Evolutionary conservation across 2,113 vertebrate species (phyloP), one percentile per base, ranked within the genome.

Genomic region (Corythornis cristatus): DNA sequence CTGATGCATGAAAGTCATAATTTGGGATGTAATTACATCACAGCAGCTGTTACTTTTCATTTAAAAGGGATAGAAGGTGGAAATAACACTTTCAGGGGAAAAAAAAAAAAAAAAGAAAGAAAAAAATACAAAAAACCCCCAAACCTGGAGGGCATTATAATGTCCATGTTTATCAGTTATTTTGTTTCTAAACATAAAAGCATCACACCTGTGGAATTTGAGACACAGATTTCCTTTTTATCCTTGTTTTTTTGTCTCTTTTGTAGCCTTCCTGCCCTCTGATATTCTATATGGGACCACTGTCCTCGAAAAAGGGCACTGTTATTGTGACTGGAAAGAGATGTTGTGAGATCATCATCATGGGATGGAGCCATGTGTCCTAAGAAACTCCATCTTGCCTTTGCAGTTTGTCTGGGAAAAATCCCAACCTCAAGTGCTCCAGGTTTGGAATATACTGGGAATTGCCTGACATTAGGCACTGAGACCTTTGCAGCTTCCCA

Each of bases 291-390:
- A 28, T 6, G 13, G 33, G 43, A 42, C 20, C n/a, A 15, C 20
- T 14, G 31, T 14, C 15, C 57, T 42, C 5, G 18, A 60, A 62
- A 50, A 40, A 62, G 8, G 22, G 9, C 19, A 37, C n/a, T 31
- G 9, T 48, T 54, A 4, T 21, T 20, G 53, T 29, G 15, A 2
- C 62, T 15, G 7, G 42, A 33, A 33, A 33, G 33, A 66, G 25
- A 10, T 14, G 31, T 28, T 46, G 23, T 0, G 1, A 51, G 68
- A 23, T 12, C 18, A 7, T 6, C 0, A 0, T 23, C 16, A 2
- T 3, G 33, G 61, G 37, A 29, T 15, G 19, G 12, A 73, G 28
- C 10, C 13, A 8, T 0, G 1, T 18, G 17, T 15, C 21, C 35
- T 51, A 33, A 35, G 33, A 87, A 74, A 58, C 18, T 62, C 31